phyloP scores from a whole-genome alignment of 1,140 invertebrate species.

The Liolophura sinensis region DNA sequence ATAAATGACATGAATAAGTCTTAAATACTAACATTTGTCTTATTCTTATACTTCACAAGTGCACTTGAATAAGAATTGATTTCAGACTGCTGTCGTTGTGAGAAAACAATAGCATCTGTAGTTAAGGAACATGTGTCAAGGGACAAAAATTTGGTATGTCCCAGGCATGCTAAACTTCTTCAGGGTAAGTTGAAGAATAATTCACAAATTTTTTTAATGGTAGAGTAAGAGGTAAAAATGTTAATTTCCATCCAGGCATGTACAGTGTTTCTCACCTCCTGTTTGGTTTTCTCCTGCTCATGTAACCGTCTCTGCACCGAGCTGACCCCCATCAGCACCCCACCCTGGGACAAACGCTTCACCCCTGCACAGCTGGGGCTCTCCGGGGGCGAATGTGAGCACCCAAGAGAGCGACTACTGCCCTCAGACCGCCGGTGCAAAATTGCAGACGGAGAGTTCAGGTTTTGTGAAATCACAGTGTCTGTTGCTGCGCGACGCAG shows the following conservation, averaged over 20 bases:
- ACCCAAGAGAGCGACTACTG: slow-evolving; percentile 15
- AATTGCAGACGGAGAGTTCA: slow-evolving; percentile 19
- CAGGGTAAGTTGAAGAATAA: too few relatives aligned
- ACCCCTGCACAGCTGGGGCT: slow-evolving; percentile 19
- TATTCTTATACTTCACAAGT: too few relatives aligned
- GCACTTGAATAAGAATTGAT: background rate
- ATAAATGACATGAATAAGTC: too few relatives aligned
- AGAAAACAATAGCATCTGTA: too few relatives aligned
- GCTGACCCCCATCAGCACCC: slow-evolving; percentile 51
- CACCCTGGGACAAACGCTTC: slow-evolving; percentile 32
- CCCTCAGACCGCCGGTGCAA: slow-evolving; percentile 32
- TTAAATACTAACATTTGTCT: too few relatives aligned
- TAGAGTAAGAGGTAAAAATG: too few relatives aligned
- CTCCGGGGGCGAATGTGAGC: slow-evolving; percentile 29
- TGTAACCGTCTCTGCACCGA: slow-evolving; percentile 49
- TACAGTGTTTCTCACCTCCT: slow-evolving; percentile 35
- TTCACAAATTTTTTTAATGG: too few relatives aligned
- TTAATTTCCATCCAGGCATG: background rate
- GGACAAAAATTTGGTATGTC: too few relatives aligned
- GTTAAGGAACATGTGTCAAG: too few relatives aligned
- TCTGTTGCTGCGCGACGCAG: slow-evolving; percentile 48
- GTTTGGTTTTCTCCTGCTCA: slow-evolving; percentile 52
- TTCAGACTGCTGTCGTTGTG: background rate
- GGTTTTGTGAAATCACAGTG: slow-evolving; percentile 39
- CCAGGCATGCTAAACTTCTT: too few relatives aligned